Evolutionary conservation across 2,888 invertebrate species (phyloP).

Genomic region (Amphiduros pacificus): DNA sequence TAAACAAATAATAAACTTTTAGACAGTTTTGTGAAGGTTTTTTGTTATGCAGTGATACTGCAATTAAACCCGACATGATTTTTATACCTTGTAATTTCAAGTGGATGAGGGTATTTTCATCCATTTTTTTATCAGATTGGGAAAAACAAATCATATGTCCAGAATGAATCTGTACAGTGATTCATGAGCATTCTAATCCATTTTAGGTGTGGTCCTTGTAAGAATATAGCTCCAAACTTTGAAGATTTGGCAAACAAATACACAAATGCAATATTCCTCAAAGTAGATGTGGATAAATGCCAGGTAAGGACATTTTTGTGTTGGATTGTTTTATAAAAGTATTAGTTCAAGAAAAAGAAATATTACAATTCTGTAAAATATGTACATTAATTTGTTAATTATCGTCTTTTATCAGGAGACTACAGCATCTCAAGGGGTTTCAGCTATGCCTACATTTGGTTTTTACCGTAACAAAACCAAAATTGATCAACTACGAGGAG

Average conservation of each 20-base stretch:
- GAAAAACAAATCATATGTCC: too few relatives aligned
- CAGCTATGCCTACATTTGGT: conserved; percentile 97
- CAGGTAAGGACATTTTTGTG: conserved; percentile 65
- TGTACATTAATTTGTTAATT: conserved; percentile 1
- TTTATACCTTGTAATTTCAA: too few relatives aligned
- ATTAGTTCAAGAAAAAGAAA: not conserved
- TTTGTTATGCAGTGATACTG: too few relatives aligned
- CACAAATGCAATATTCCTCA: conserved; percentile 84
- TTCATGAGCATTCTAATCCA: too few relatives aligned
- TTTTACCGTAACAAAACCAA: conserved; percentile 75
- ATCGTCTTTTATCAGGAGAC: conserved; percentile 66
- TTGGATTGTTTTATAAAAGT: not conserved
- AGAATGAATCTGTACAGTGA: too few relatives aligned
- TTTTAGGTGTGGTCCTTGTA: conserved; percentile 94
- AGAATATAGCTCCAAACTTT: conserved; percentile 88
- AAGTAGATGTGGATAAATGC: conserved; percentile 85
- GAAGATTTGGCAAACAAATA: conserved; percentile 86
- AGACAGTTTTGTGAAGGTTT: too few relatives aligned
- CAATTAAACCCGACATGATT: too few relatives aligned
- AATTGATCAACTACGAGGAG: conserved; percentile 84
- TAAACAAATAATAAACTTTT: too few relatives aligned
- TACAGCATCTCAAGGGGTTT: conserved; percentile 84
- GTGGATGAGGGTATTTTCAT: too few relatives aligned
- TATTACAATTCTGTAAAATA: not conserved
- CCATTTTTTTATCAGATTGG: too few relatives aligned